phyloP scores from a whole-genome alignment of 2,797 vertebrate species.

The Rhinichthys osculus region DNA sequence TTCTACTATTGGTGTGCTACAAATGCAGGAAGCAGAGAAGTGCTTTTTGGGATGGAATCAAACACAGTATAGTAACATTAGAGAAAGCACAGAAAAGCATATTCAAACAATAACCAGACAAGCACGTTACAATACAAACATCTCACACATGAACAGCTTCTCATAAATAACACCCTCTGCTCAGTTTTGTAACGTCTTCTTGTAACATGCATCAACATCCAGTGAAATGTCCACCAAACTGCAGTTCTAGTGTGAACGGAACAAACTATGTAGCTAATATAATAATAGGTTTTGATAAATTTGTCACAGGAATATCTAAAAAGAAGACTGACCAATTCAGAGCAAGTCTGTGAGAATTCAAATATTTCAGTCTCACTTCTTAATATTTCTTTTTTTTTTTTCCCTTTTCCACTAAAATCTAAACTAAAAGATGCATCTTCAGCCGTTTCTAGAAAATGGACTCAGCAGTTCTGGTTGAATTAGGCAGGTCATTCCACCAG shows the following conservation, averaged over 20 bases:
- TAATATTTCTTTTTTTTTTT: neutral
- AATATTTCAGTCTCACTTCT: neutral
- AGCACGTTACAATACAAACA: neutral
- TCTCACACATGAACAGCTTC: too few relatives aligned
- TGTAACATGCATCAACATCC: neutral
- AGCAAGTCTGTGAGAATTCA: neutral
- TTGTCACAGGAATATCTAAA: neutral
- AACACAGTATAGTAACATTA: neutral
- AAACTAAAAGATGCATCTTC: neutral
- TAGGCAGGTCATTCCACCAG: too few relatives aligned
- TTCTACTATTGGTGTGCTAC: neutral
- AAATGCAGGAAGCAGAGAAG: neutral
- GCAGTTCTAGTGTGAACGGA: neutral
- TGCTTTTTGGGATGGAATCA: neutral
- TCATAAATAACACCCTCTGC: too few relatives aligned
- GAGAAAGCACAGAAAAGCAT: neutral
- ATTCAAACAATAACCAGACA: neutral
- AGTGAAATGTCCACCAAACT: neutral
- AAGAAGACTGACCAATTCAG: neutral
- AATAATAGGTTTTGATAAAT: neutral
- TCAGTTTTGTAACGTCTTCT: too few relatives aligned
- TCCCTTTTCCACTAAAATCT: neutral
- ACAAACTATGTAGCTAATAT: neutral
- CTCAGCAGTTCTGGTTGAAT: too few relatives aligned
- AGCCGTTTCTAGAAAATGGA: too few relatives aligned